These are phyloP conservation scores for Dynastes hyllus DNA, from an alignment of 2,888 invertebrate species.

Conservation along the genomic window DNA sequence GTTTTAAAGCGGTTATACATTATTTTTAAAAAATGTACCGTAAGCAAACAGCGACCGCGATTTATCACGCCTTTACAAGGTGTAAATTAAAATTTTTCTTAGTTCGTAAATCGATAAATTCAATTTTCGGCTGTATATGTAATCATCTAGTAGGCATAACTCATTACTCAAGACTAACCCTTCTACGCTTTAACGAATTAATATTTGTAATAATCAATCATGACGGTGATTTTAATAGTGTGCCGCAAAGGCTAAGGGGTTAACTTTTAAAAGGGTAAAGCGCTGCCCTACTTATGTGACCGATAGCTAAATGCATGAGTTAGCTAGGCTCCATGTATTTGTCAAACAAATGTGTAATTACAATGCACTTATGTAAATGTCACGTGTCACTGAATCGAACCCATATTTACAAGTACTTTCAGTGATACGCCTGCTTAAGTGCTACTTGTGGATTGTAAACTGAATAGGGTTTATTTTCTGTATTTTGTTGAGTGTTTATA, in stretches of 20 bases:
- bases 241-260: constrained; percentile 3
- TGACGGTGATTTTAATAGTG: constrained; percentile 20
- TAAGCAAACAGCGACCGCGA: constrained; percentile 52
- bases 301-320: neutral
- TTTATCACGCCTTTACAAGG: constrained; percentile 55
- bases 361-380: constrained; percentile 48
- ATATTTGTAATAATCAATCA: constrained; percentile 50
- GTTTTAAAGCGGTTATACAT: constrained; percentile 33
- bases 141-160: constrained; percentile 28
- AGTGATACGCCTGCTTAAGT: constrained; percentile 21
- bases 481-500: constrained; percentile 1
- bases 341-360: constrained; percentile 31
- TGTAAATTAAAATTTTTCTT: constrained; percentile 54
- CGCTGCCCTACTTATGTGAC: constrained; percentile 12
- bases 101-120: constrained; percentile 51
- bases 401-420: constrained; percentile 33
- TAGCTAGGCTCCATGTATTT: constrained; percentile 12
- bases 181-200: constrained; percentile 35
- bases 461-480: constrained; percentile 25
- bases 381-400: constrained; percentile 46
- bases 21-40: constrained; percentile 35
- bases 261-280: constrained; percentile 23
- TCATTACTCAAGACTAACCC: constrained; percentile 51
- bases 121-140: constrained; percentile 40
- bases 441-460: constrained; percentile 21